phyloP scores from a whole-genome alignment of 1,140 invertebrate genomes.

The Hypsibius dujardini region DNA sequence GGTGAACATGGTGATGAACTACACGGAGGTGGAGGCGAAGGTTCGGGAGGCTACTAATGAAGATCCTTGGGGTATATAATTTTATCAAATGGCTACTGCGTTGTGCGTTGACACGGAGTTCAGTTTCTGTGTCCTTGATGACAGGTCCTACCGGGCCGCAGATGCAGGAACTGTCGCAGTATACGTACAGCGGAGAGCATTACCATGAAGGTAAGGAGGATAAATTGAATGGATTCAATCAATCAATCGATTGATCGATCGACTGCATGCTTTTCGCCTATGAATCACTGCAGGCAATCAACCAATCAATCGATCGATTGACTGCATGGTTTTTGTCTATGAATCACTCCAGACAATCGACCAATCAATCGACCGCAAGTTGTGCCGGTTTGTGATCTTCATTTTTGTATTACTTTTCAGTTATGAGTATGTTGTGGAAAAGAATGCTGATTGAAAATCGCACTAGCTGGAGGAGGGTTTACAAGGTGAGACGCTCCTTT shows the following conservation, averaged over 20 bases:
- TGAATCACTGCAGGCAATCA: too few relatives aligned
- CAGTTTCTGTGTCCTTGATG: slow-evolving; percentile 14
- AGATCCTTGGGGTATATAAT: slow-evolving; percentile 94
- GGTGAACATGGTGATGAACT: slow-evolving; percentile 99
- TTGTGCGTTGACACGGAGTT: slow-evolving; percentile 17
- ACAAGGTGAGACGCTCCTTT: slow-evolving; percentile 52
- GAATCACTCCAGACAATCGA: too few relatives aligned
- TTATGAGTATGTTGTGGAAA: slow-evolving; percentile 97
- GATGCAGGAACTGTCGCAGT: slow-evolving; percentile 89
- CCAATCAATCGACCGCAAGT: too few relatives aligned
- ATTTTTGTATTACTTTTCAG: slow-evolving; percentile 27
- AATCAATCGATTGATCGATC: too few relatives aligned
- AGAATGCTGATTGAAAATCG: slow-evolving; percentile 94
- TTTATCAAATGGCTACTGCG: slow-evolving; percentile 36
- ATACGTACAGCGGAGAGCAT: slow-evolving; percentile 76
- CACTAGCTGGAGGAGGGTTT: slow-evolving; percentile 84
- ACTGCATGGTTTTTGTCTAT: too few relatives aligned
- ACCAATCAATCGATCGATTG: too few relatives aligned
- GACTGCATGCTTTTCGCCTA: too few relatives aligned
- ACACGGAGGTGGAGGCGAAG: slow-evolving; percentile 94
- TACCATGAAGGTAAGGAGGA: slow-evolving; percentile 48
- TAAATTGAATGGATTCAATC: too few relatives aligned
- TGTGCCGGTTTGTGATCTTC: too few relatives aligned
- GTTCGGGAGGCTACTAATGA: slow-evolving; percentile 97
- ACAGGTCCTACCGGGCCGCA: slow-evolving; percentile 39